Base-by-base conservation (phyloP, 2,797 vertebrate genomes). In the Amblyraja radiata region DNA sequence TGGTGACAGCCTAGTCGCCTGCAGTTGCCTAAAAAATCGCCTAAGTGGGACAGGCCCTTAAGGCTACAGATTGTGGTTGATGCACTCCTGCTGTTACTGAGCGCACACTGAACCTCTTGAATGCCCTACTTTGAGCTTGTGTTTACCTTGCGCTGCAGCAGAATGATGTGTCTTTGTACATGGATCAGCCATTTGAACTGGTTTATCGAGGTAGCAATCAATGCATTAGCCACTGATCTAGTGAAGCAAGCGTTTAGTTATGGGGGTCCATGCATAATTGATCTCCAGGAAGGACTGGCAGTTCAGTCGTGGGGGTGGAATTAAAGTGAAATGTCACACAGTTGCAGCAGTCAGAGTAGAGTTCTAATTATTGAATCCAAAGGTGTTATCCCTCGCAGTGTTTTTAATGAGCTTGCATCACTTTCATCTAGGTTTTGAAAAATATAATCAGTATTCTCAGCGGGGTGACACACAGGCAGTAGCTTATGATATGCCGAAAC, bases 341-440 rank as follows among this genome's bases (percentile, higher is more conserved):
- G 32, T 86, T 80, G 23, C 78, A 83, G 93, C 78, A 61, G 54
- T 39, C 14, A 18, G 14, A 79, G 93, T 65, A 93, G 91, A 92
- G 68, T 93, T 68, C 93, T 93, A 94, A 93, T 94, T 94, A 93
- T 93, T 93, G 80, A 78, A 25, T 93, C 68, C n/a, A 74, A 86
- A 93, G 93, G 84, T 94, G 93, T 68, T 78, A 93, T 88, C 77
- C 81, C 90, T 77, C 46, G 84, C 93, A 32, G 18, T 61, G 77
- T 32, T 84, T 86, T 93, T 74, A 28, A 88, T 65, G 63, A 88
- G 84, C 84, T 46, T 88, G 61, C 61, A 68, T 68, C 8, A 63
- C 61, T 88, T 68, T 68, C 84, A 65, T 13, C n/a, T 16, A 68
- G 61, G 16, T 18, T 88, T 68, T 68, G n/a, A 21, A 68, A 88